Evolutionary conservation across 2,797 vertebrate species (phyloP), one percentile per base, ranked within the genome.

Genomic region (Chloroceryle amazona): DNA sequence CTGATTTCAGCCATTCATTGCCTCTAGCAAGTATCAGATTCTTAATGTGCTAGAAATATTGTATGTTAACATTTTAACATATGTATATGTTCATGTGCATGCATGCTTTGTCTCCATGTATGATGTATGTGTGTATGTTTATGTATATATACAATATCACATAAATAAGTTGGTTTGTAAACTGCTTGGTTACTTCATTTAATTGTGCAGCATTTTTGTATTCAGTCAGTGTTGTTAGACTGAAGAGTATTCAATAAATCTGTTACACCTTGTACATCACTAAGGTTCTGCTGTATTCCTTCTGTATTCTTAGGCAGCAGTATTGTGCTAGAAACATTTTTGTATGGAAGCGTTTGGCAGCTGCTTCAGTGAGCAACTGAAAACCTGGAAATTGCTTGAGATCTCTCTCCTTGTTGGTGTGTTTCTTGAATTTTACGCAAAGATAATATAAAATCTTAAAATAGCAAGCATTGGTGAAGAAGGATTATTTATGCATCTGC

Each of bases 51-150:
- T 84, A 29, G 62, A 42, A 75, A 61, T 31, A 37, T 0, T 62
- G 10, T n/a, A 12, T 65, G 20, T 10, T 81, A n/a, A 37, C 42
- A 17, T 75, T 83, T 33, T 25, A 42, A 49, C 16, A 2, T 29
- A 2, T 9, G 7, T 55, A 1, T 39, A 3, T 29, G 7, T 29
- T 23, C 5, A 0, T 15, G 7, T 39, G 14, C 3, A 1, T 0
- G 1, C 3, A 1, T 37, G 41, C 31, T 51, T 19, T 47, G 10
- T 54, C 4, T 28, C 1, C 41, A 17, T 35, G 9, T 21, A 8
- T 33, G 22, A 31, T n/a, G 2, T 10, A 1, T 25, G 16, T 55
- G 21, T 41, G 6, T 31, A 10, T 60, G 22, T 13, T 13, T 62
- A 9, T 44, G 21, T 41, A 10, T 31, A 13, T 66, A 2, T n/a